phyloP scores from a whole-genome alignment of 2,797 vertebrate species.

The Sebastes dallii region DNA sequence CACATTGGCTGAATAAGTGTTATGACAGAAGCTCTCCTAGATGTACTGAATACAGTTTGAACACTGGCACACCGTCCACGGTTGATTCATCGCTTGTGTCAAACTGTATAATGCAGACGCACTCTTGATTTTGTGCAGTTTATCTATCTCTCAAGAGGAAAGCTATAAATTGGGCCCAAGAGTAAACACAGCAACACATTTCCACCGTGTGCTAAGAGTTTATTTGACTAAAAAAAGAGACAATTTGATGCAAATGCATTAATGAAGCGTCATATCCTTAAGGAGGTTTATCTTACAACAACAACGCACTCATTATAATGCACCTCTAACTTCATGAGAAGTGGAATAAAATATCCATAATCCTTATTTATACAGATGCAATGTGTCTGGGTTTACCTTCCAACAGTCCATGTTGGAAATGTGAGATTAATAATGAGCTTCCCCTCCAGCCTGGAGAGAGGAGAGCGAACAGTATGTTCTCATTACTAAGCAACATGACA shows the following conservation, averaged over 20 bases:
- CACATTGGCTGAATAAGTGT: slow-evolving; percentile 18
- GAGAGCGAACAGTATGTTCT: slow-evolving; percentile 53
- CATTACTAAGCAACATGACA: slow-evolving; percentile 57
- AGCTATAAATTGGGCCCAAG: slow-evolving; percentile 7
- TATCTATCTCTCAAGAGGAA: slow-evolving; percentile 26
- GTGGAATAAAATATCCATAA: slow-evolving; percentile 34
- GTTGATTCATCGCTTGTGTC: slow-evolving; percentile 48
- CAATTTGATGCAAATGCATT: slow-evolving; percentile 30
- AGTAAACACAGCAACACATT: slow-evolving; percentile 14
- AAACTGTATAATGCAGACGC: slow-evolving; percentile 10
- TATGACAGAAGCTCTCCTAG: slow-evolving; percentile 33
- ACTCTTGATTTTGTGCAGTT: slow-evolving; percentile 20
- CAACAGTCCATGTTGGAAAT: slow-evolving; percentile 40
- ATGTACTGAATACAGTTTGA: slow-evolving; percentile 23
- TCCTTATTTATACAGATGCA: slow-evolving; percentile 34
- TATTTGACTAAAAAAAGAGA: slow-evolving; percentile 24
- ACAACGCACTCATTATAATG: slow-evolving; percentile 14
- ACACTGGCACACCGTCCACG: slow-evolving; percentile 6
- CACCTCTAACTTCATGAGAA: background rate
- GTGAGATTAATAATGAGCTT: slow-evolving; percentile 57
- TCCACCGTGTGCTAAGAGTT: background rate
- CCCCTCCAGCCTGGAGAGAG: slow-evolving; percentile 46
- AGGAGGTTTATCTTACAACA: slow-evolving; percentile 12
- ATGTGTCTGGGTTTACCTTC: slow-evolving; percentile 27
- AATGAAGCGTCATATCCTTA: slow-evolving; percentile 9